These are phyloP conservation scores for Grammomys surdaster DNA, from an alignment of 2,113 vertebrate species.

Conservation along the genomic window DNA sequence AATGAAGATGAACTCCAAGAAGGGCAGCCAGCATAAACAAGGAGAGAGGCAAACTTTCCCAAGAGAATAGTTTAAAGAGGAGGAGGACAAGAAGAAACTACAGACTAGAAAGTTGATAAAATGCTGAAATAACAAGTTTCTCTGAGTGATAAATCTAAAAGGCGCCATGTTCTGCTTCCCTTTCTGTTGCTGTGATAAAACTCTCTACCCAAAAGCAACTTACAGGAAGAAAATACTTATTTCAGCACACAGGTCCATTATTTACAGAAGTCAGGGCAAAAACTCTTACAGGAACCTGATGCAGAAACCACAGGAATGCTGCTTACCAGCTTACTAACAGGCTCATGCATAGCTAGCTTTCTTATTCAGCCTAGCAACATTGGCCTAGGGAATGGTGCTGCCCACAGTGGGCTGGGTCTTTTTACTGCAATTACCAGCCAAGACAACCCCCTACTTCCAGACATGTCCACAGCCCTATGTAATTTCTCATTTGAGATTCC, in stretches of 20 bases:
- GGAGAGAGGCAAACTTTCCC: not conserved
- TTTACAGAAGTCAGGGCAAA: not conserved
- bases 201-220: not conserved
- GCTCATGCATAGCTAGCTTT: not conserved
- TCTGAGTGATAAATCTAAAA: not conserved
- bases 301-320: not conserved
- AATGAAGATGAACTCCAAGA: slow-evolving; percentile 55
- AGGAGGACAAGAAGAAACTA: not conserved
- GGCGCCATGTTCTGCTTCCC: no score
- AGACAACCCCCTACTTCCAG: no score
- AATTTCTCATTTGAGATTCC: not conserved
- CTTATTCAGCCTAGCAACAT: not conserved
- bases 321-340: not conserved
- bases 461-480: no score
- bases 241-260: not conserved
- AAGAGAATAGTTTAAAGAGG: not conserved
- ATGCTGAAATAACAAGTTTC: not conserved
- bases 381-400: not conserved
- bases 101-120: not conserved
- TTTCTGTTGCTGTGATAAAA: not conserved
- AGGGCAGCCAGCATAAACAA: slow-evolving; percentile 8
- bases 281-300: not conserved
- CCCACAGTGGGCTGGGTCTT: not conserved
- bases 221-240: not conserved
- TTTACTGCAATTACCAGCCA: not conserved